phyloP scores from a whole-genome alignment of 2,113 vertebrate species.

The Sula dactylatra region DNA sequence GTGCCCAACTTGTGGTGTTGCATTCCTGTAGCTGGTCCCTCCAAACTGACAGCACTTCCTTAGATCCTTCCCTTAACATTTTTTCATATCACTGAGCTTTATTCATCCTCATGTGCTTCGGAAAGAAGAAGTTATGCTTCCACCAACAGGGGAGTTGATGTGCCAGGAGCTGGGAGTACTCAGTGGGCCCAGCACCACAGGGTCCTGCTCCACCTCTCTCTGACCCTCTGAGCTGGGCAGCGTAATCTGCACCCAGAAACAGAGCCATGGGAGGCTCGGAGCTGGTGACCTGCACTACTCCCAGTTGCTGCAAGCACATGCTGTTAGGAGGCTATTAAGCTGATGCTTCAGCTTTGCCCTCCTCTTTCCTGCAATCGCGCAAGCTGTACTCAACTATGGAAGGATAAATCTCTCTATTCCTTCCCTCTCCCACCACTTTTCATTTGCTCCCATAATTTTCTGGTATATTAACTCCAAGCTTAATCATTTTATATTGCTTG shows the following conservation, averaged over 20 bases:
- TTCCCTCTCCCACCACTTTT: slow-evolving; percentile 25
- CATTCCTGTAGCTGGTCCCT: background rate
- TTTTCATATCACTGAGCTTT: slow-evolving; percentile 28
- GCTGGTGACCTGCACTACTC: background rate
- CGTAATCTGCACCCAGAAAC: background rate
- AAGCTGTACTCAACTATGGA: background rate
- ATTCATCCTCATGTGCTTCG: slow-evolving; percentile 28
- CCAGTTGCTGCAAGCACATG: background rate
- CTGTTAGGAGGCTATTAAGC: background rate
- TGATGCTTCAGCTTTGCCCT: background rate
- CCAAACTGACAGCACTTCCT: background rate
- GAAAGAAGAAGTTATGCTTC: slow-evolving; percentile 3
- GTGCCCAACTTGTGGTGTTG: background rate
- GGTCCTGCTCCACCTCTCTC: background rate
- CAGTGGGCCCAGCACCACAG: background rate
- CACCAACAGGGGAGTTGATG: background rate
- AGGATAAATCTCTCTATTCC: background rate
- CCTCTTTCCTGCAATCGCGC: background rate
- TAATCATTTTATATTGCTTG: slow-evolving; percentile 7
- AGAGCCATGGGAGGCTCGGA: background rate
- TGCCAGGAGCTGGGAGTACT: background rate
- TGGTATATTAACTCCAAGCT: slow-evolving; percentile 27
- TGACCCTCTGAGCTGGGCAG: background rate
- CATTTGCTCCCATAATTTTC: slow-evolving; percentile 47
- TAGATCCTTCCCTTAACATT: slow-evolving; percentile 6